Evolutionary conservation across 1,140 invertebrate species (phyloP).

Genomic region (Drosophila quadrilineata): DNA sequence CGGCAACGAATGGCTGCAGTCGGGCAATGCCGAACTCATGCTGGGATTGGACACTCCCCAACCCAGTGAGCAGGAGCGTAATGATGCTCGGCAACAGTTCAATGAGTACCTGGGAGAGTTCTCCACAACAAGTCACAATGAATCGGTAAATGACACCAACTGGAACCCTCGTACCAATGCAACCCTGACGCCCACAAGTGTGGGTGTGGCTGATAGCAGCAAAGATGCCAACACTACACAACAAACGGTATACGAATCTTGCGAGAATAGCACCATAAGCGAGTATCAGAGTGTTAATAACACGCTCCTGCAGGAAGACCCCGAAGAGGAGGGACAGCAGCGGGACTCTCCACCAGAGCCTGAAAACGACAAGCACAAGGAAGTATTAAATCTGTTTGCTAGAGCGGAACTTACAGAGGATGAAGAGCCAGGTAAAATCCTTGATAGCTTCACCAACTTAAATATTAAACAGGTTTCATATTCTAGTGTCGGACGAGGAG

Average conservation of each 20-base stretch:
- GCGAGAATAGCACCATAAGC: slow-evolving; percentile 32
- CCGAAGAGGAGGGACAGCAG: neutral
- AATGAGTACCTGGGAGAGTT: slow-evolving; percentile 64
- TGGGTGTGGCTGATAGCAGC: neutral
- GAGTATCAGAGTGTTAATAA: slow-evolving; percentile 42
- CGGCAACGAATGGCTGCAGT: slow-evolving; percentile 85
- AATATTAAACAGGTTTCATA: neutral
- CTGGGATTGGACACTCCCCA: slow-evolving; percentile 76
- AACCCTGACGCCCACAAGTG: slow-evolving; percentile 45
- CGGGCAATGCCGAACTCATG: slow-evolving; percentile 82
- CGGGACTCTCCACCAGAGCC: too few species aligned
- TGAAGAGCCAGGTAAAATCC: slow-evolving; percentile 42
- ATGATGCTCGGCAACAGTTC: slow-evolving; percentile 50
- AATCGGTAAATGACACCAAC: neutral
- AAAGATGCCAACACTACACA: neutral
- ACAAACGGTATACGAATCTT: slow-evolving; percentile 57
- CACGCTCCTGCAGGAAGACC: slow-evolving; percentile 1
- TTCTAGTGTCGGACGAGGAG: slow-evolving; percentile 70
- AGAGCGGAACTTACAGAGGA: slow-evolving; percentile 3
- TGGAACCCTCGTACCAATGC: slow-evolving; percentile 6
- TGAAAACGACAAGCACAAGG: slow-evolving; percentile 45
- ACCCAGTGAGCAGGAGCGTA: slow-evolving; percentile 37
- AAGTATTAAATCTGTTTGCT: slow-evolving; percentile 53
- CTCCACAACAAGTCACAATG: neutral
- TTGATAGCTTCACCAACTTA: neutral